phyloP scores from a whole-genome alignment of 2,888 invertebrate species.

The Yponomeuta evonymella region DNA sequence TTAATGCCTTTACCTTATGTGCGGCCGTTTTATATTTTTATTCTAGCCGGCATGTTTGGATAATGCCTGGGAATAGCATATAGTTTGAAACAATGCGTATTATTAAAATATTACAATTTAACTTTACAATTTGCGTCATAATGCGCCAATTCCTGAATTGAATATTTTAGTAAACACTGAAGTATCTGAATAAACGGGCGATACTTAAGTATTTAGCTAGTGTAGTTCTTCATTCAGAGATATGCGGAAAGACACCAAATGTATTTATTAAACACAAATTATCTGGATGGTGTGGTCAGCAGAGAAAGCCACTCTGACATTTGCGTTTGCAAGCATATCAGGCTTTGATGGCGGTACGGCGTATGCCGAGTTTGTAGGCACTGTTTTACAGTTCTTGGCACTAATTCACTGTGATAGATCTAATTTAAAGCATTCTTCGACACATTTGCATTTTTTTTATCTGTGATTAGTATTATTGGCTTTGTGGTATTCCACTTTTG shows the following conservation, averaged over 20 bases:
- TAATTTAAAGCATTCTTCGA: slow-evolving; percentile 21
- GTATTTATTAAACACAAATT: neutral
- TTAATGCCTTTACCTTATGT: neutral
- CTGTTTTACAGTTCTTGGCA: slow-evolving; percentile 15
- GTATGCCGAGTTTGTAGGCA: neutral
- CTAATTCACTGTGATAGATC: slow-evolving; percentile 26
- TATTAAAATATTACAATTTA: neutral
- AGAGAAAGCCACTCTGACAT: neutral
- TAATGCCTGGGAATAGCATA: neutral
- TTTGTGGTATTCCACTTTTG: too few species aligned
- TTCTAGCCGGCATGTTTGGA: neutral
- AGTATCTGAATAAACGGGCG: too few species aligned
- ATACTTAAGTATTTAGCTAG: too few species aligned
- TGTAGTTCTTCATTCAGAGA: too few species aligned
- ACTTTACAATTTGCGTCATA: neutral
- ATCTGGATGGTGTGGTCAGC: neutral
- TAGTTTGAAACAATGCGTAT: neutral
- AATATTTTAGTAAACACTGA: too few species aligned
- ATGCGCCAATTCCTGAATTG: neutral
- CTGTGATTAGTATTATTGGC: neutral
- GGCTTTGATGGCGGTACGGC: neutral
- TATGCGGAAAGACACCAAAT: neutral
- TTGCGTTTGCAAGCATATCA: neutral
- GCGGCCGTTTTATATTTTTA: neutral
- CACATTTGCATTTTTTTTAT: slow-evolving; percentile 2